phyloP scores from a whole-genome alignment of 2,113 vertebrate species.

The Circaetus gallicus region DNA sequence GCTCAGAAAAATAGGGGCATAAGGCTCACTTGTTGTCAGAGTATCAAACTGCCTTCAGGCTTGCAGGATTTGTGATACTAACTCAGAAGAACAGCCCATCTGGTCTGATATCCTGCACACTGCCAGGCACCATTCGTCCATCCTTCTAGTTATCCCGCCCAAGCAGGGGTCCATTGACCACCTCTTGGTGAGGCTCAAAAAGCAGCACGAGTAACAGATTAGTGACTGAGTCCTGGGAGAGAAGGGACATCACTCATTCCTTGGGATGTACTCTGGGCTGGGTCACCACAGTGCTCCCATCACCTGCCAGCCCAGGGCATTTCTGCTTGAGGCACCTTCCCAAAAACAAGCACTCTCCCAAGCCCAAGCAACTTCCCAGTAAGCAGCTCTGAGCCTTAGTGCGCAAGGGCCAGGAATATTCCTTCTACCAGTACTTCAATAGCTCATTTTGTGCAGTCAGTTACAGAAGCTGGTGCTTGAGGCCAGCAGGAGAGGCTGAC shows the following conservation, averaged over 20 bases:
- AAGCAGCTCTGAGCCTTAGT: not conserved
- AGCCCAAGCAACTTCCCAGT: not conserved
- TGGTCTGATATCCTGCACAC: rapidly evolving
- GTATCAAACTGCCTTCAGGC: not conserved
- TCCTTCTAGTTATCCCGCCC: not conserved
- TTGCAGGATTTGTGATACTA: not conserved
- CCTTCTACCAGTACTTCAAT: not conserved
- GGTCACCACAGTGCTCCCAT: not conserved
- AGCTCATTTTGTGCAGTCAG: not conserved
- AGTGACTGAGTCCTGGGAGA: not conserved
- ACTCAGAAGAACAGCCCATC: not conserved
- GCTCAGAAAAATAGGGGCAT: not conserved
- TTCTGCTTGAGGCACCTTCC: not conserved
- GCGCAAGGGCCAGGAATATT: not conserved
- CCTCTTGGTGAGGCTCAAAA: not conserved
- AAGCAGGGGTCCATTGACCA: not conserved
- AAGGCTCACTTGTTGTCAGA: not conserved
- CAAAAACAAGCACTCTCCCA: not conserved
- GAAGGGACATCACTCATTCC: not conserved
- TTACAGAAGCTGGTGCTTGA: not conserved
- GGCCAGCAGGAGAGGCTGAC: not conserved
- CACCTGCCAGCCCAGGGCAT: not conserved
- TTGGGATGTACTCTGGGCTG: too few species aligned
- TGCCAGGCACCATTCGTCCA: not conserved
- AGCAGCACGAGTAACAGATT: not conserved